These are phyloP conservation scores for Holothuria leucospilota DNA, from an alignment of 53 echinoderm and acorn worm species.

Conservation along the genomic window DNA sequence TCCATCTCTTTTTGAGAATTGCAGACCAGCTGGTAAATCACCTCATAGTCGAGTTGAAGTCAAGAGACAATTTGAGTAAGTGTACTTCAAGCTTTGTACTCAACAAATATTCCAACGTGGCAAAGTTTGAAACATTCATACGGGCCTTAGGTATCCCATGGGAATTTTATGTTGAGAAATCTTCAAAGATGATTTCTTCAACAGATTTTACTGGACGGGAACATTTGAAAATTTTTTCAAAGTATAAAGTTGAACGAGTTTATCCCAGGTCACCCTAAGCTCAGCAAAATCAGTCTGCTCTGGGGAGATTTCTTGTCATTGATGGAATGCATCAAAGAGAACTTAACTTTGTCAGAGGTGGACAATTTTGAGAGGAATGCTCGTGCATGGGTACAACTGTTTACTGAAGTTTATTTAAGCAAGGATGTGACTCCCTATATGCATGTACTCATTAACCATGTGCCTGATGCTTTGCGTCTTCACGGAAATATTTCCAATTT, in stretches of 20 bases:
- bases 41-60: conserved; percentile 4
- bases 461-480: conserved; percentile 9
- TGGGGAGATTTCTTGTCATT: conserved; percentile 18
- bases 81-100: conserved; percentile 1
- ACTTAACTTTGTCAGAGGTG: not conserved
- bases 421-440: conserved; percentile 37
- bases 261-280: conserved; percentile 14
- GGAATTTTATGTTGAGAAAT: not conserved
- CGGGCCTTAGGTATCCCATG: not conserved
- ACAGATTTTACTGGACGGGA: conserved; percentile 28
- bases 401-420: conserved; percentile 1
- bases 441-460: conserved; percentile 20
- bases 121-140: not conserved
- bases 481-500: conserved; percentile 14
- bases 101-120: not conserved
- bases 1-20: conserved; percentile 33
- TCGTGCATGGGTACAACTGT: not conserved
- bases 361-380: conserved; percentile 15
- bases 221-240: not conserved
- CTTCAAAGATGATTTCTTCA: not conserved
- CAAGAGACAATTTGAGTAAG: not conserved
- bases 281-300: not conserved
- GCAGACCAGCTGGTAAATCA: conserved; percentile 37
- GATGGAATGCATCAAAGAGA: not conserved
- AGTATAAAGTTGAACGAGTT: not conserved